These are phyloP conservation scores for Megaceryle maxima DNA, from an alignment of 2,113 vertebrate species.

Conservation along the genomic window DNA sequence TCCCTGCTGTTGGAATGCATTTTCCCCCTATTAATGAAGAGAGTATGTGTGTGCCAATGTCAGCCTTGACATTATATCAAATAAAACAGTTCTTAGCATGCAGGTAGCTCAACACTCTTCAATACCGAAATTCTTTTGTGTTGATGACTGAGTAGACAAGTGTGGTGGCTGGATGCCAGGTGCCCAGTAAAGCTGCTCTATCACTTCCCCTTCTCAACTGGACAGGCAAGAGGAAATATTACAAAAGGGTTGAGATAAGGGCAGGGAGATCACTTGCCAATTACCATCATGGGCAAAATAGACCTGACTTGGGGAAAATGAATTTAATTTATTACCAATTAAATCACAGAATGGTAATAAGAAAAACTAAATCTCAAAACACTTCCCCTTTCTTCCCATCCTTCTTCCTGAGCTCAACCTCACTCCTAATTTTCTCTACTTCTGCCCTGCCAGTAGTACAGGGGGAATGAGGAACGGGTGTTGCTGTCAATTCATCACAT, in stretches of 20 bases:
- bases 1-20: background rate
- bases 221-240: background rate
- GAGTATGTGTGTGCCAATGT: background rate
- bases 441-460: background rate
- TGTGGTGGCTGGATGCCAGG: background rate
- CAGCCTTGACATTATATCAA: background rate
- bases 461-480: fast-evolving
- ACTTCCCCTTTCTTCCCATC: background rate
- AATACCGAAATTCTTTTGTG: background rate
- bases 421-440: background rate
- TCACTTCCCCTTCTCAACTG: background rate
- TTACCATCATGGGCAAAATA: background rate
- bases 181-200: background rate
- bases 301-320: background rate
- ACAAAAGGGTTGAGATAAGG: background rate
- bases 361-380: background rate
- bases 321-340: background rate
- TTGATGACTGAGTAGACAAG: background rate
- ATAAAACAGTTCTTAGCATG: background rate
- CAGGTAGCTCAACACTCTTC: background rate
- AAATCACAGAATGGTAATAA: background rate
- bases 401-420: background rate
- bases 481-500: too few species aligned
- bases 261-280: background rate
- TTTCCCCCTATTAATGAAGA: background rate